Conservation (phyloP, 1,140 invertebrate genomes). For the Euglossa dilemma region DNA sequence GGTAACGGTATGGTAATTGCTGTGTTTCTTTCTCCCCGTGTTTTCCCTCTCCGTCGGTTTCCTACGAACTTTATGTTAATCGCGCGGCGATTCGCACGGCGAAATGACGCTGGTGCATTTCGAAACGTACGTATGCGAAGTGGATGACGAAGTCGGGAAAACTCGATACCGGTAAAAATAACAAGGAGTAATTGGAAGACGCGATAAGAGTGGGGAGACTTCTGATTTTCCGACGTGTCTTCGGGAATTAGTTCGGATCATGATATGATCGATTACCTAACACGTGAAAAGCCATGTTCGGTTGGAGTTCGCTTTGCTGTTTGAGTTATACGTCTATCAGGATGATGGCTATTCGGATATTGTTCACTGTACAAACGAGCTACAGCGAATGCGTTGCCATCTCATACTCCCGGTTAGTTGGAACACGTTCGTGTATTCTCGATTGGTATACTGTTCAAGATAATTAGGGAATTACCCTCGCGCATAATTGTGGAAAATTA, state of each 20-base stretch:
- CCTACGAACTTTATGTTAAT: too few relatives aligned
- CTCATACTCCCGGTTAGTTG: neutral
- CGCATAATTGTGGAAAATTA: neutral
- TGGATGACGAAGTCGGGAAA: too few relatives aligned
- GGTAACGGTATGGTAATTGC: too few relatives aligned
- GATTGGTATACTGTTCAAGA: neutral
- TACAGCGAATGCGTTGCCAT: neutral
- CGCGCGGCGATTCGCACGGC: too few relatives aligned
- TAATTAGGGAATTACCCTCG: neutral
- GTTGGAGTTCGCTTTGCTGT: constrained; percentile 7
- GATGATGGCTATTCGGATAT: constrained; percentile 10
- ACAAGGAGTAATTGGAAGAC: too few relatives aligned
- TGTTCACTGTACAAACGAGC: constrained; percentile 18
- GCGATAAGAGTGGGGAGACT: too few relatives aligned
- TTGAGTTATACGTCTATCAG: constrained; percentile 8
- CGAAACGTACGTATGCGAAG: too few relatives aligned
- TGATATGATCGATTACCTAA: neutral
- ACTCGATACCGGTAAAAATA: too few relatives aligned
- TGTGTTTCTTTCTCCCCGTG: too few relatives aligned
- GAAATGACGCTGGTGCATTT: too few relatives aligned
- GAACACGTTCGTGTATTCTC: neutral
- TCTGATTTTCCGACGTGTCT: neutral
- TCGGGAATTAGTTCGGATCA: neutral
- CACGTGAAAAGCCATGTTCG: neutral
- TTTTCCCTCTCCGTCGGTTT: too few relatives aligned